phyloP scores from a whole-genome alignment of 35 echinoderm and acorn worm species.

The Lytechinus variegatus region DNA sequence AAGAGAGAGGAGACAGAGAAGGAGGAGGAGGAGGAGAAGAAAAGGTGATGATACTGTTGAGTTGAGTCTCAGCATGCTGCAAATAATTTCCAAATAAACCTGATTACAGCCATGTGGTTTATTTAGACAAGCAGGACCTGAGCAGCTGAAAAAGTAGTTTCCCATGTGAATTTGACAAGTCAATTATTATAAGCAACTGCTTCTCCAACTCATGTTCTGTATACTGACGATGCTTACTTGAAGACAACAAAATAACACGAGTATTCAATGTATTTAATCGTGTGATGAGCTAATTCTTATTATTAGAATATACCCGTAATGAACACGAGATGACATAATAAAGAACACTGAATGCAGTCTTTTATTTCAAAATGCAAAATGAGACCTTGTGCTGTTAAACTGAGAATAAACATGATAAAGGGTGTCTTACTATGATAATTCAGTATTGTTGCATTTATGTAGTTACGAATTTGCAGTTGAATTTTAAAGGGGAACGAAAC shows the following conservation, averaged over 20 bases:
- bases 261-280: background rate
- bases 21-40: background rate
- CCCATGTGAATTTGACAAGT: background rate
- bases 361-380: no score
- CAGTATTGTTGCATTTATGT: no score
- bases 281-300: background rate
- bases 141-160: background rate
- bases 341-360: no score
- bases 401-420: no score
- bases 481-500: no score
- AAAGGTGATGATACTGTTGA: background rate
- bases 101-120: slow-evolving; percentile 9
- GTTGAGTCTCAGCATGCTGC: background rate
- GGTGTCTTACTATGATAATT: no score
- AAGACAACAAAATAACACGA: background rate
- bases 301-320: background rate
- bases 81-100: background rate
- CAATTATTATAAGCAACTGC: background rate
- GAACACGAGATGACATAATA: background rate
- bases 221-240: background rate
- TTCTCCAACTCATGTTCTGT: background rate
- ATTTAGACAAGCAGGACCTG: background rate
- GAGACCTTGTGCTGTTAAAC: no score
- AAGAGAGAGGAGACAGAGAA: background rate
- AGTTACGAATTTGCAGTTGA: no score